Percentiles rank a stretch among this genome's conserved stretches.
Evolutionary conservation across 2,888 invertebrate species (phyloP).

Genomic region (Tillus elongatus): DNA sequence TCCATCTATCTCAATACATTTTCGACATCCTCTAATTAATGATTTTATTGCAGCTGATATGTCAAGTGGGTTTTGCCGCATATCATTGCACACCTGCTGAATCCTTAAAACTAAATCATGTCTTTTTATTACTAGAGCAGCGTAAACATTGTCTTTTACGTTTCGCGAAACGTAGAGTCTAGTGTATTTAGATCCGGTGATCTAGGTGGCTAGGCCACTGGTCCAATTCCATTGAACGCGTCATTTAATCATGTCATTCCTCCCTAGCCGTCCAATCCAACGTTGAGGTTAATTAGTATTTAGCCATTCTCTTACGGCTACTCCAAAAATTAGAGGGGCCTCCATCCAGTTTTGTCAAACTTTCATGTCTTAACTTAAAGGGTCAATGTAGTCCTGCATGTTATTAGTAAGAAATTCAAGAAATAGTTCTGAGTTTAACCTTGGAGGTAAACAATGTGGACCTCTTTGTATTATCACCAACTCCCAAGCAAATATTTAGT

Average conservation of each 20-base stretch:
- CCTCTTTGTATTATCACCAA: not conserved
- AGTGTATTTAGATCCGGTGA: too few relatives aligned
- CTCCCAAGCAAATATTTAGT: constrained; percentile 3
- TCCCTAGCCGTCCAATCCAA: constrained; percentile 1
- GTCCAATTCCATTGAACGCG: constrained; percentile 4
- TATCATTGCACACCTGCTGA: too few relatives aligned
- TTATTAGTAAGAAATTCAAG: constrained; percentile 3
- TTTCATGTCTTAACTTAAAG: not conserved
- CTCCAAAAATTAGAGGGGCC: not conserved
- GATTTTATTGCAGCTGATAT: constrained; percentile 1
- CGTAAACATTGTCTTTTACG: too few relatives aligned
- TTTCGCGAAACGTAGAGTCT: too few relatives aligned
- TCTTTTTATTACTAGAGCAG: too few relatives aligned
- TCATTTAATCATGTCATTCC: not conserved
- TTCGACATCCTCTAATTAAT: constrained; percentile 1
- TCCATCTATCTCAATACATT: constrained; percentile 2
- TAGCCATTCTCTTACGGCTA: constrained; percentile 4
- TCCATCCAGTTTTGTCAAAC: not conserved
- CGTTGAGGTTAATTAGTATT: not conserved
- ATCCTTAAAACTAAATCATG: too few relatives aligned
- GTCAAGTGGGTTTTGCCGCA: too few relatives aligned
- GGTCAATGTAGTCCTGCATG: not conserved
- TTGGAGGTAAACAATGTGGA: constrained; percentile 1
- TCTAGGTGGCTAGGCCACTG: not conserved
- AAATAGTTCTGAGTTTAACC: constrained; percentile 1